Evolutionary conservation across 2,888 invertebrate species (phyloP).

Genomic region (Morpho helenor): DNA sequence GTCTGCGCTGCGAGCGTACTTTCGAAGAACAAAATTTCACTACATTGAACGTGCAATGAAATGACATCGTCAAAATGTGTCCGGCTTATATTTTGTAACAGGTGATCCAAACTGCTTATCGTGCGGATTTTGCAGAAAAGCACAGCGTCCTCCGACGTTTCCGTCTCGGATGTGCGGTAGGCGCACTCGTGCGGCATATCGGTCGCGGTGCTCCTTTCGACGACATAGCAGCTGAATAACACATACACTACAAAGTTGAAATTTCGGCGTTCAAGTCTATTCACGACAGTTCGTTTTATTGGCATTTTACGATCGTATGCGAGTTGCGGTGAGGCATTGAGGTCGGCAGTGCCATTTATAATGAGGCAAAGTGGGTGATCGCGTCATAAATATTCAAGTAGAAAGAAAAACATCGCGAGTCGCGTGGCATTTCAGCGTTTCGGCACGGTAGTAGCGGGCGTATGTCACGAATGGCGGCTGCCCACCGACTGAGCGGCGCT

Average conservation of each 20-base stretch:
- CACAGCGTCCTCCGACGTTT: slow-evolving; percentile 76
- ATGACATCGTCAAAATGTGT: slow-evolving; percentile 83
- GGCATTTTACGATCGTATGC: slow-evolving; percentile 69
- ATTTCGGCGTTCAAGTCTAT: slow-evolving; percentile 70
- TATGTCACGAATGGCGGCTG: slow-evolving; percentile 62
- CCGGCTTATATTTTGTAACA: slow-evolving; percentile 84
- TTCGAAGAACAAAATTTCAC: slow-evolving; percentile 86
- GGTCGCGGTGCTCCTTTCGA: slow-evolving; percentile 59
- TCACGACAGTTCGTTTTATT: slow-evolving; percentile 67
- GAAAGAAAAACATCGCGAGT: slow-evolving; percentile 64
- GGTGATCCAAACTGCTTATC: slow-evolving; percentile 83
- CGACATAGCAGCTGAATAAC: slow-evolving; percentile 70
- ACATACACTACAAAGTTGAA: slow-evolving; percentile 74
- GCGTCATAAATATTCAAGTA: slow-evolving; percentile 73
- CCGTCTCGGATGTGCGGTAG: slow-evolving; percentile 81
- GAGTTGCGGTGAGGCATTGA: slow-evolving; percentile 55
- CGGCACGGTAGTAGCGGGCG: slow-evolving; percentile 42
- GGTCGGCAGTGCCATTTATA: slow-evolving; percentile 69
- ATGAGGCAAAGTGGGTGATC: slow-evolving; percentile 58
- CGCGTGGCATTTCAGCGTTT: slow-evolving; percentile 59
- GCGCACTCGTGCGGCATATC: slow-evolving; percentile 84
- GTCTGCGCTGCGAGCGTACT: slow-evolving; percentile 80
- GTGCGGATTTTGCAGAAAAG: slow-evolving; percentile 85
- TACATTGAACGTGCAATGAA: slow-evolving; percentile 84
- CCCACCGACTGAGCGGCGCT: slow-evolving; percentile 72